Evolutionary conservation across 2,888 invertebrate species (phyloP).

Genomic region (Alloscopus bannaensis): DNA sequence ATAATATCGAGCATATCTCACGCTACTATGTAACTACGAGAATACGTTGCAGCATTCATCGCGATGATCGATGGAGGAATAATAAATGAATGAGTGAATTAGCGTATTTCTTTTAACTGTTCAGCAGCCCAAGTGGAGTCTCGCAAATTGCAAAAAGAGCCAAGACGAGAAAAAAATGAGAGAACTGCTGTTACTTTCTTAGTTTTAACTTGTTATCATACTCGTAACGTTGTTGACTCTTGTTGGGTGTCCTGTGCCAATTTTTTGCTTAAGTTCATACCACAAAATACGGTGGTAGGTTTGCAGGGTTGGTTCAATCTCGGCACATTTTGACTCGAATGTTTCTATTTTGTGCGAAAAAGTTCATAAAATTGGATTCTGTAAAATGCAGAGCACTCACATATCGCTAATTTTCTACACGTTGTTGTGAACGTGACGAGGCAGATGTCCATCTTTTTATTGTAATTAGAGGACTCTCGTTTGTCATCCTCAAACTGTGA

Average conservation of each 20-base stretch:
- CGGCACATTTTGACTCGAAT: not conserved
- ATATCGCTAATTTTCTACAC: too few relatives aligned
- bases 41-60: too few relatives aligned
- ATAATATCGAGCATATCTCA: too few relatives aligned
- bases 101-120: constrained; percentile 16
- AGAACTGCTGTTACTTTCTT: constrained; percentile 57
- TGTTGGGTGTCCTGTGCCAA: constrained; percentile 54
- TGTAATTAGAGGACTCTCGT: too few relatives aligned
- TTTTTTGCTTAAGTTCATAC: too few relatives aligned
- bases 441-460: too few relatives aligned
- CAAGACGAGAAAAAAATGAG: constrained; percentile 39
- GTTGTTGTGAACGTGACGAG: too few relatives aligned
- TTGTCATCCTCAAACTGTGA: too few relatives aligned
- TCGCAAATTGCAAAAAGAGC: constrained; percentile 34
- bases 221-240: constrained; percentile 35
- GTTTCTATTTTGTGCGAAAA: not conserved
- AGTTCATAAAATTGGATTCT: too few relatives aligned
- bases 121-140: constrained; percentile 22
- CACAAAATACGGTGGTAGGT: too few relatives aligned
- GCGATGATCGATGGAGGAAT: constrained; percentile 18
- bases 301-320: constrained; percentile 1
- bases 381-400: too few relatives aligned
- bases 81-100: constrained; percentile 38
- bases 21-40: constrained; percentile 16
- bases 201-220: constrained; percentile 39